phyloP scores from a whole-genome alignment of 2,888 invertebrate species.

The Eumacrocentrus americanus region DNA sequence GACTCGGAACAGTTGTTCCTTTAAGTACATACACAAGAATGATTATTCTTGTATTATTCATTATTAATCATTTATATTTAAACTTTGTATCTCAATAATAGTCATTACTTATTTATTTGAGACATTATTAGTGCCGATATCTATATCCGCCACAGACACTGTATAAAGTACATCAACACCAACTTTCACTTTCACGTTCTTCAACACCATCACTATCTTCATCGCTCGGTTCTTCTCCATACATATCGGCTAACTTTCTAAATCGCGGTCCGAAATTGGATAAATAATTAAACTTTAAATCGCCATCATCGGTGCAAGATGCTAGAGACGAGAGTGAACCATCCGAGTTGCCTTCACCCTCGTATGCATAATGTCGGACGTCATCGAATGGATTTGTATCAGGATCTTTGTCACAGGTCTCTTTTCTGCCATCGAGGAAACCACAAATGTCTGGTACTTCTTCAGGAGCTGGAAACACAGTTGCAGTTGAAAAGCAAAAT shows the following conservation, averaged over 20 bases:
- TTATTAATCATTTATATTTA: not conserved
- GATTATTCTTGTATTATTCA: not conserved
- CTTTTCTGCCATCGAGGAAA: slow-evolving; percentile 88
- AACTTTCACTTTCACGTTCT: slow-evolving; percentile 73
- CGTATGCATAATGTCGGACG: slow-evolving; percentile 96
- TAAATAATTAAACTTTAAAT: slow-evolving; percentile 91
- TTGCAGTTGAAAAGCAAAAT: too few species aligned
- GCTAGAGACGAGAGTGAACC: slow-evolving; percentile 92
- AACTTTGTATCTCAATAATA: not conserved
- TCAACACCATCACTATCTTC: slow-evolving; percentile 79
- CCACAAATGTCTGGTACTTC: slow-evolving; percentile 85
- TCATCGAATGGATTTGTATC: slow-evolving; percentile 94
- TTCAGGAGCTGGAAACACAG: slow-evolving; percentile 66
- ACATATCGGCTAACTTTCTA: slow-evolving; percentile 92
- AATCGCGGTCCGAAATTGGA: slow-evolving; percentile 96
- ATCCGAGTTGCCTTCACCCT: slow-evolving; percentile 91
- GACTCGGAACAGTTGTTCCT: too few species aligned
- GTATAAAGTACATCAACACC: slow-evolving; percentile 70
- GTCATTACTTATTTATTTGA: not conserved
- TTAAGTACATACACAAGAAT: slow-evolving; percentile 5
- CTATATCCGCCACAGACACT: too few species aligned
- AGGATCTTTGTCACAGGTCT: slow-evolving; percentile 88
- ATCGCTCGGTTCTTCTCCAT: slow-evolving; percentile 87
- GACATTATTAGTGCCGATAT: too few species aligned
- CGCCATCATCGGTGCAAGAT: slow-evolving; percentile 90